phyloP scores from a whole-genome alignment of 2,888 invertebrate species.

The Ommatoiulus sabulosus region DNA sequence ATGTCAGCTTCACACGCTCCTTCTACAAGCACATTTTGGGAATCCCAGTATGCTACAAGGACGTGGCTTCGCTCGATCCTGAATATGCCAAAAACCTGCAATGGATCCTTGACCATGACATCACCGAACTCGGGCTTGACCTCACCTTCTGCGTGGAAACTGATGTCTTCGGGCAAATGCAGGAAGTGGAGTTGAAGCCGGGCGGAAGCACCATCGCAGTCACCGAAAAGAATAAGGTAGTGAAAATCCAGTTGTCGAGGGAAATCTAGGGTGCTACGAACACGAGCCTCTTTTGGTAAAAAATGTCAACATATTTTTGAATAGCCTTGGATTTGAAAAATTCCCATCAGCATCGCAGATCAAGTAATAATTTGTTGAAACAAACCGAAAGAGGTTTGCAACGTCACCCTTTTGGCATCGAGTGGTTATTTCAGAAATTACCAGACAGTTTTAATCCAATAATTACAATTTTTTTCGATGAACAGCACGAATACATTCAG shows the following conservation, averaged over 20 bases:
- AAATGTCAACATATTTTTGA: too few relatives aligned
- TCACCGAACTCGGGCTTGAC: constrained; percentile 65
- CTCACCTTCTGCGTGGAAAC: constrained; percentile 66
- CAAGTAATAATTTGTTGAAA: too few relatives aligned
- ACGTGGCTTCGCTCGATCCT: constrained; percentile 67
- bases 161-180: constrained; percentile 67
- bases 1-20: constrained; percentile 67
- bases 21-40: constrained; percentile 67
- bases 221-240: constrained; percentile 26
- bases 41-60: constrained; percentile 66
- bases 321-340: too few relatives aligned
- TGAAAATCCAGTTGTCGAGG: too few relatives aligned
- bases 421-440: too few relatives aligned
- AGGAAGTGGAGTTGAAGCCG: constrained; percentile 65
- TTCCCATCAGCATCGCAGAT: too few relatives aligned
- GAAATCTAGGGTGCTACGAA: too few relatives aligned
- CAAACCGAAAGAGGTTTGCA: too few relatives aligned
- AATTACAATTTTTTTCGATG: too few relatives aligned
- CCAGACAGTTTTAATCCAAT: too few relatives aligned
- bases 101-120: constrained; percentile 67
- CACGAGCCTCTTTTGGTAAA: too few relatives aligned
- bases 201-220: constrained; percentile 63
- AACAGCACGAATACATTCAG: constrained; percentile 67
- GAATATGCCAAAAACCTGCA: constrained; percentile 67
- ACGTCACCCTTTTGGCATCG: too few relatives aligned